A percentile compares a stretch with the other conserved stretches of the same genome.
These are phyloP conservation scores for Spinus olivaceus DNA, from an alignment of 2,797 vertebrate genomes.

Conservation along the genomic window DNA sequence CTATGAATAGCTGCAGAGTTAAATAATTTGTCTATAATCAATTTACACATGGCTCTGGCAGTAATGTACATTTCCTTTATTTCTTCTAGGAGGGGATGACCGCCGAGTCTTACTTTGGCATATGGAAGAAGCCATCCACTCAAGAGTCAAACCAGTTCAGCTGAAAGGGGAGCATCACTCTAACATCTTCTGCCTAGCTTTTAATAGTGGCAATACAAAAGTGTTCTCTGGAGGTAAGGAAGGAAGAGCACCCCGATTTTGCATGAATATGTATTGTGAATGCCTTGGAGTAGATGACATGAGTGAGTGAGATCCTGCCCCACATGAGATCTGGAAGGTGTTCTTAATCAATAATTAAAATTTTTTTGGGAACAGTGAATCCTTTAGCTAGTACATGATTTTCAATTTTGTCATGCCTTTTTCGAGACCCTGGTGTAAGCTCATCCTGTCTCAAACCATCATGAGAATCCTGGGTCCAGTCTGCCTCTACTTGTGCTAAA, in stretches of 20 bases:
- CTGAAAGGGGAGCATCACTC: constrained; percentile 97
- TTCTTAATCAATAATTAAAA: neutral
- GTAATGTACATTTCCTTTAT: constrained; percentile 21
- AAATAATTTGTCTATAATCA: neutral
- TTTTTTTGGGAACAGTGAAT: neutral
- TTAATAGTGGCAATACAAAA: constrained; percentile 94
- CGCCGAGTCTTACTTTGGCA: constrained; percentile 96
- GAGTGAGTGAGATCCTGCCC: neutral
- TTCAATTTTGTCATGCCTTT: neutral
- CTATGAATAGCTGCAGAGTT: neutral
- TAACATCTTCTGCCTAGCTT: constrained; percentile 99
- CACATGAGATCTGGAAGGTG: neutral
- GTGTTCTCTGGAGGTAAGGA: constrained; percentile 95
- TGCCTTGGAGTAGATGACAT: neutral
- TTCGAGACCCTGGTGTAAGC: neutral
- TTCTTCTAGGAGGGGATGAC: constrained; percentile 89
- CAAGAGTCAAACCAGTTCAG: constrained; percentile 90
- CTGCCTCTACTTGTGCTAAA: neutral
- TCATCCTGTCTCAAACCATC: accelerated
- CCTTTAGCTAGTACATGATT: neutral
- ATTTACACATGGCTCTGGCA: neutral
- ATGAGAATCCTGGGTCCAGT: neutral
- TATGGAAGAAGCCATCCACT: constrained; percentile 93
- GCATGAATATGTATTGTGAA: neutral
- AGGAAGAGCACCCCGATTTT: neutral